Evolutionary conservation across 1,140 invertebrate genomes (phyloP).

Genomic region (Drosophila sucinea): DNA sequence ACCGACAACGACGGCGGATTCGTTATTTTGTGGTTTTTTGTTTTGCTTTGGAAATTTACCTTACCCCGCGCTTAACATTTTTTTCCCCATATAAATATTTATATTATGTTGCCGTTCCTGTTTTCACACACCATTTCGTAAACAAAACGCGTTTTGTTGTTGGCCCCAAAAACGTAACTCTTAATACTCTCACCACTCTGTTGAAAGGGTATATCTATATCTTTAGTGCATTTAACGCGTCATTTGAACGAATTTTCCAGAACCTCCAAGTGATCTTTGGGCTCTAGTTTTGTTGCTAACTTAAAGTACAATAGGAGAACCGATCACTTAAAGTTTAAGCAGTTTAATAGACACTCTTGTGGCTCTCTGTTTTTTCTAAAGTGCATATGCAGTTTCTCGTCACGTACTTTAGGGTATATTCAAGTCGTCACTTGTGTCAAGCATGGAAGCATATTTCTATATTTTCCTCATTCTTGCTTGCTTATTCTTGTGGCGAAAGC

Average conservation of each 20-base stretch:
- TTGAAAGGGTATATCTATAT: not conserved
- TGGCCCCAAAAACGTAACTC: conserved; percentile 22
- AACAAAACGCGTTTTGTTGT: conserved; percentile 77
- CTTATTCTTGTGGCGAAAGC: conserved; percentile 25
- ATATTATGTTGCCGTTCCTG: conserved; percentile 61
- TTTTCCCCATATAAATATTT: conserved; percentile 61
- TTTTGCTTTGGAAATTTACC: conserved; percentile 66
- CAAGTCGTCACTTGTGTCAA: too few species aligned
- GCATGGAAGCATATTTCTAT: conserved; percentile 18
- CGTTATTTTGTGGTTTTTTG: conserved; percentile 59
- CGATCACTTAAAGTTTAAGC: too few species aligned
- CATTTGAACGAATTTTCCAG: too few species aligned
- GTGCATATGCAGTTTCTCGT: too few species aligned
- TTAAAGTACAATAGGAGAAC: too few species aligned
- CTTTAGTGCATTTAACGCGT: not conserved
- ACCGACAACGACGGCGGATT: not conserved
- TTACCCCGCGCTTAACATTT: conserved; percentile 56
- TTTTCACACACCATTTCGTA: conserved; percentile 71
- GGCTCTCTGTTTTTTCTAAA: too few species aligned
- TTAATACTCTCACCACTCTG: conserved; percentile 4
- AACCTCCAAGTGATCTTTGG: too few species aligned
- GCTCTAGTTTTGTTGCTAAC: too few species aligned
- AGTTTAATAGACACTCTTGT: too few species aligned
- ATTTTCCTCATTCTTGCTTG: conserved; percentile 31
- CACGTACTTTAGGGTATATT: too few species aligned